These are phyloP conservation scores for Scleropages formosus DNA, from an alignment of 2,797 vertebrate species.

Conservation along the genomic window DNA sequence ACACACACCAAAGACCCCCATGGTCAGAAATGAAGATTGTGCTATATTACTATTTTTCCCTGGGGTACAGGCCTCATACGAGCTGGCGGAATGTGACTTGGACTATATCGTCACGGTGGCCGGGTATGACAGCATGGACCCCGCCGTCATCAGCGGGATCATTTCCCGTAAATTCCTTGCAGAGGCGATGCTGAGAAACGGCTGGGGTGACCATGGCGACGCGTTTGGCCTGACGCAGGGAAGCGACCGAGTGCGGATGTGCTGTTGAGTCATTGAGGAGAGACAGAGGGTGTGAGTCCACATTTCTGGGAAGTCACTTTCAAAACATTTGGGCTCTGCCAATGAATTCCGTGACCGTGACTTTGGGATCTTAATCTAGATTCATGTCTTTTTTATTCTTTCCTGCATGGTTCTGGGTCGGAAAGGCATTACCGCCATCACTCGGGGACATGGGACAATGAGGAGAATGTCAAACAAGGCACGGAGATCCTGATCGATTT, in stretches of 20 bases:
- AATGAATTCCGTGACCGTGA: too few species aligned
- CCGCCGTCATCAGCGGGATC: conserved; percentile 51
- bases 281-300: too few species aligned
- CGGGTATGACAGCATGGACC: conserved; percentile 41
- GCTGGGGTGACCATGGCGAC: conserved; percentile 50
- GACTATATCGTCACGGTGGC: conserved; percentile 40
- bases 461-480: conserved; percentile 46
- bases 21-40: too few species aligned
- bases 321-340: too few species aligned
- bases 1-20: too few species aligned
- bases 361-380: too few species aligned
- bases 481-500: conserved; percentile 42
- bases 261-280: too few species aligned
- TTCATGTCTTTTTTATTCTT: too few species aligned
- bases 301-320: too few species aligned
- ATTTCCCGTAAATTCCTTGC: conserved; percentile 55
- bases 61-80: conserved; percentile 53
- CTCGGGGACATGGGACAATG: conserved; percentile 49
- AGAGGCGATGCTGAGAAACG: conserved; percentile 39
- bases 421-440: conserved; percentile 43
- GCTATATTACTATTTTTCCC: neutral
- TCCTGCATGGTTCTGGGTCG: too few species aligned
- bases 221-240: conserved; percentile 60
- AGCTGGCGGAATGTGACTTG: conserved; percentile 46
- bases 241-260: too few species aligned